Conservation (phyloP, 2,797 vertebrate genomes). For the Decapterus maruadsi region DNA sequence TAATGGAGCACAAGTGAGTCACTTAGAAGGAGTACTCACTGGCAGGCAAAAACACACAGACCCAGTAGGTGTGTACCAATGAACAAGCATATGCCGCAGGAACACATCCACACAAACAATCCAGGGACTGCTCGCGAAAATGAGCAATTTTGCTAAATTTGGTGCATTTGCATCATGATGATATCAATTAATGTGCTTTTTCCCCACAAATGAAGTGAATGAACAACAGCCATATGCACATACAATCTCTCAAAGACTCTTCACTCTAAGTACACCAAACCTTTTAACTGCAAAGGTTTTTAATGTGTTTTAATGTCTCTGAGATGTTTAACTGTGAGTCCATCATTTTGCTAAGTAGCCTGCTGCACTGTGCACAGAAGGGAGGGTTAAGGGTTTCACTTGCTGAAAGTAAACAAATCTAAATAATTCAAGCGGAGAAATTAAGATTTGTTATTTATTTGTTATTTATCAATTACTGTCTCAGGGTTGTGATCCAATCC, state of each 20-base stretch:
- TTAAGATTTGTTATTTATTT: constrained; percentile 55
- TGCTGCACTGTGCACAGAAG: constrained; percentile 31
- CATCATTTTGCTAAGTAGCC: constrained; percentile 52
- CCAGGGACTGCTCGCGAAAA: background rate
- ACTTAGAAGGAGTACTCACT: constrained; percentile 64
- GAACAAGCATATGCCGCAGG: background rate
- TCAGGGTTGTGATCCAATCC: constrained; percentile 20
- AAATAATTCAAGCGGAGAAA: constrained; percentile 69
- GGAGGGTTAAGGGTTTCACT: constrained; percentile 24
- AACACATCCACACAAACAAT: background rate
- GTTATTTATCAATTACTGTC: constrained; percentile 47
- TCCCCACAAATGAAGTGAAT: constrained; percentile 4
- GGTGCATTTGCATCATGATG: background rate
- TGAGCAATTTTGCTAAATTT: background rate
- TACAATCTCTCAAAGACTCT: background rate
- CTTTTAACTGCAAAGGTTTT: constrained; percentile 57
- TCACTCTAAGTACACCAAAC: constrained; percentile 28
- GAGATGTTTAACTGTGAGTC: constrained; percentile 58
- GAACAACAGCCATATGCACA: background rate
- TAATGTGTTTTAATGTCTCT: constrained; percentile 66
- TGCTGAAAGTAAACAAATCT: constrained; percentile 65
- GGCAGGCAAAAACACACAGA: constrained; percentile 40
- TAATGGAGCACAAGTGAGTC: constrained; percentile 70
- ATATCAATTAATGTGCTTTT: background rate
- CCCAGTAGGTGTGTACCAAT: background rate